Percentiles rank a stretch among this genome's conserved stretches.
phyloP scores from a whole-genome alignment of 2,113 vertebrate species.

The Ceyx melanurus region DNA sequence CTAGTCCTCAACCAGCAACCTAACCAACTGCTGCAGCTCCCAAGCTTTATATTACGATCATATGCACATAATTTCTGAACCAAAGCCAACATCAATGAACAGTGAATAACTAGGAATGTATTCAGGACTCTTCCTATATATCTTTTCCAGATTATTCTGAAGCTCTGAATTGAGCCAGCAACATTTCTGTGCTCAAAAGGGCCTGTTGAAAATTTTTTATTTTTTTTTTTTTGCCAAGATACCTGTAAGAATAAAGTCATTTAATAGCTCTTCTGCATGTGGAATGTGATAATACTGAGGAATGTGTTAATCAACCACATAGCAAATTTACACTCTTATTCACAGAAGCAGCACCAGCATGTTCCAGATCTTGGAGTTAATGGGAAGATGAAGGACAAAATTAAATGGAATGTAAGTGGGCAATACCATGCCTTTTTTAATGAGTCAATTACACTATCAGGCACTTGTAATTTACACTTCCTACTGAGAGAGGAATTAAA shows the following conservation, averaged over 20 bases:
- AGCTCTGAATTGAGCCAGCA: not conserved
- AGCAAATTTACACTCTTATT: not conserved
- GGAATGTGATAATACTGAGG: not conserved
- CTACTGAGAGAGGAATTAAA: not conserved
- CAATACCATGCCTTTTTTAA: not conserved
- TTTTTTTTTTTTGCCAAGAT: not conserved
- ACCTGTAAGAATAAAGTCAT: not conserved
- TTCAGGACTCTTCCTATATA: not conserved
- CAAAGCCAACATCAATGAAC: not conserved
- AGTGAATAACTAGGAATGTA: not conserved
- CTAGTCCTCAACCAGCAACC: not conserved
- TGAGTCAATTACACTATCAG: not conserved
- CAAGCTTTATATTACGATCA: not conserved
- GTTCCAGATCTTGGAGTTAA: not conserved
- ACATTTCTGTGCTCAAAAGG: not conserved
- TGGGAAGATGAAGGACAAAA: not conserved
- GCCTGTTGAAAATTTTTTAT: not conserved
- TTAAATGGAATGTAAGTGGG: not conserved
- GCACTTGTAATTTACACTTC: not conserved
- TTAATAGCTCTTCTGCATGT: not conserved
- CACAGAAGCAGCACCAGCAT: not conserved
- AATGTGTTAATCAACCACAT: not conserved
- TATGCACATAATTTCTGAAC: not conserved
- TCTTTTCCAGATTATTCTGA: not conserved
- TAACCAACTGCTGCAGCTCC: not conserved